phyloP scores from a whole-genome alignment of 2,888 invertebrate species.

The Clistopyga incitator region DNA sequence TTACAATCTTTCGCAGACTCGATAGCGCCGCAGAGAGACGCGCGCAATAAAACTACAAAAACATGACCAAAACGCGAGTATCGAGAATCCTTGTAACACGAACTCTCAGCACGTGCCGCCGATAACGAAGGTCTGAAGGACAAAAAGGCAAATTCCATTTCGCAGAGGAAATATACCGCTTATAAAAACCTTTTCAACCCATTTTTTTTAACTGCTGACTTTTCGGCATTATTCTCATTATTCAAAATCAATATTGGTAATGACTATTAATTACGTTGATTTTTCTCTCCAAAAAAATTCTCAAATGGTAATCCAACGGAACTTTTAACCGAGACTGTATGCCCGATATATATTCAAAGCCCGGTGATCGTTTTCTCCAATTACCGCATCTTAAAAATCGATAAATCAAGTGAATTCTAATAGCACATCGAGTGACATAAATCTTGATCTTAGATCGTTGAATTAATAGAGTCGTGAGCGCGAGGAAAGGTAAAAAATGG shows the following conservation, averaged over 20 bases:
- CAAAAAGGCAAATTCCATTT: not conserved
- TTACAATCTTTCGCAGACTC: not conserved
- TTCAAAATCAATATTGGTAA: too few relatives aligned
- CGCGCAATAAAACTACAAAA: not conserved
- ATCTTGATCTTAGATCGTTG: not conserved
- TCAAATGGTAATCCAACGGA: too few relatives aligned
- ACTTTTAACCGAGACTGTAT: too few relatives aligned
- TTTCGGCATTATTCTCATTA: too few relatives aligned
- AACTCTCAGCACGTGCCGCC: not conserved
- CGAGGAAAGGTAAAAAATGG: not conserved
- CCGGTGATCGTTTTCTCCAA: not conserved
- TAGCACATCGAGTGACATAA: not conserved
- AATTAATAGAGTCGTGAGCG: constrained; percentile 17
- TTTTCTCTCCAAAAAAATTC: too few relatives aligned
- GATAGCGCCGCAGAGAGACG: not conserved
- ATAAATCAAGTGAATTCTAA: constrained; percentile 7
- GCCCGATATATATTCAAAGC: not conserved
- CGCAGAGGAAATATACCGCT: too few relatives aligned
- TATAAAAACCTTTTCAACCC: too few relatives aligned
- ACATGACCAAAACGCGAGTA: not conserved
- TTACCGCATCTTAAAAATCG: not conserved
- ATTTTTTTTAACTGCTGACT: too few relatives aligned
- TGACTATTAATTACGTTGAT: too few relatives aligned
- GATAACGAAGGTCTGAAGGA: not conserved
- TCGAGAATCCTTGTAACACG: not conserved